Evolutionary conservation across 2,113 vertebrate genomes (phyloP).

Genomic region (Toxostoma redivivum): DNA sequence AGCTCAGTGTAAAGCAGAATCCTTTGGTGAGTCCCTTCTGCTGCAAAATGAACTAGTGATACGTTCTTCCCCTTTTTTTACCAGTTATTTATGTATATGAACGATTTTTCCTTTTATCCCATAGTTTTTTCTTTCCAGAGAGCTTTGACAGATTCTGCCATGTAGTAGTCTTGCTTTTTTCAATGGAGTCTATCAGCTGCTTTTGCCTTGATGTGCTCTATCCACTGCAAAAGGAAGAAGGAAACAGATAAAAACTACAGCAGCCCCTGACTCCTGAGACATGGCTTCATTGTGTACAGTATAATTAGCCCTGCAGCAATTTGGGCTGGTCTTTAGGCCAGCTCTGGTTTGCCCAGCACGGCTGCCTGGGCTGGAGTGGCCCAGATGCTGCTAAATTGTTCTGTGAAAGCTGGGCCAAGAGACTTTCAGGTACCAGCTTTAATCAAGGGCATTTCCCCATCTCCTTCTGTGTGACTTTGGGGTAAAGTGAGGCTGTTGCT

Average conservation of each 20-base stretch:
- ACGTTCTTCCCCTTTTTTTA: not conserved
- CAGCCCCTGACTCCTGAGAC: not conserved
- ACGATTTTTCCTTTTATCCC: not conserved
- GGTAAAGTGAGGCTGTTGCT: not conserved
- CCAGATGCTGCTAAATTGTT: rapidly evolving
- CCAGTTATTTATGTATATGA: not conserved
- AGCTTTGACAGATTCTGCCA: not conserved
- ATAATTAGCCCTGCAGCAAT: not conserved
- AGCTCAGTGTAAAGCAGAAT: not conserved
- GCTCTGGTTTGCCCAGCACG: not conserved
- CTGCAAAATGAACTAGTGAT: not conserved
- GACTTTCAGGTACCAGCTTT: not conserved
- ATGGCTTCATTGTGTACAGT: not conserved
- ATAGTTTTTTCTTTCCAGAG: not conserved
- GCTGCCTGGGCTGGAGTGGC: not conserved
- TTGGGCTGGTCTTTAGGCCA: not conserved
- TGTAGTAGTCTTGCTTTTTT: not conserved
- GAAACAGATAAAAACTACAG: not conserved
- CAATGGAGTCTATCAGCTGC: not conserved
- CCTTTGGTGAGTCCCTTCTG: not conserved
- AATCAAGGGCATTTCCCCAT: not conserved
- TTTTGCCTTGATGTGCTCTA: not conserved
- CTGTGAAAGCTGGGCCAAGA: not conserved
- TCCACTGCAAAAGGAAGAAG: not conserved
- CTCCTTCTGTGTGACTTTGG: not conserved